Conservation (phyloP, 1,140 invertebrate genomes). For the Potamilus streckersoni region DNA sequence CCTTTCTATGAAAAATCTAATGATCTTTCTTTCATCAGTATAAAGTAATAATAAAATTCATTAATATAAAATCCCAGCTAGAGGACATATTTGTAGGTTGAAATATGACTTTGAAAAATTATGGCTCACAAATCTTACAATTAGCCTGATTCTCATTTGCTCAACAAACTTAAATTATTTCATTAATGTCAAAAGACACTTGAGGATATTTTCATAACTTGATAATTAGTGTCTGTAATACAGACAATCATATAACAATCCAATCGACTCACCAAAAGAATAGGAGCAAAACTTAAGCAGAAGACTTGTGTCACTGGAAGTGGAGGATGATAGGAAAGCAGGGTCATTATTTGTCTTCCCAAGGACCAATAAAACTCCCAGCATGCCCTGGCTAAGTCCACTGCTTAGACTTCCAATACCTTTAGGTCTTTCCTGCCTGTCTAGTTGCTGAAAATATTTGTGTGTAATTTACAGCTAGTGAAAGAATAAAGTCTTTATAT, state of each 20-base stretch:
- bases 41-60: no score
- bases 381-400: conserved; percentile 10
- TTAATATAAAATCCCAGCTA: no score
- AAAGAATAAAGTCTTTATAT: background rate
- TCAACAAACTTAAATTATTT: no score
- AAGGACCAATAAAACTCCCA: conserved; percentile 49
- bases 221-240: background rate
- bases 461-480: background rate
- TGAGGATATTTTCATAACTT: no score
- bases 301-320: conserved; percentile 35
- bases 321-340: conserved; percentile 40
- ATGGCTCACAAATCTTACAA: no score
- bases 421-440: conserved; percentile 53
- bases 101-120: no score
- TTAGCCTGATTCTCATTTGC: no score
- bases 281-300: conserved; percentile 48
- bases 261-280: conserved; percentile 37
- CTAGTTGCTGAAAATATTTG: conserved; percentile 37
- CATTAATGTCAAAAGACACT: no score
- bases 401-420: conserved; percentile 44
- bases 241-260: background rate
- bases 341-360: conserved; percentile 41
- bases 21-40: no score
- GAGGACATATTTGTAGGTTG: no score
- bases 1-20: no score